Conservation (phyloP, 2,113 vertebrate species). For the Erythrocercus mccallii region DNA sequence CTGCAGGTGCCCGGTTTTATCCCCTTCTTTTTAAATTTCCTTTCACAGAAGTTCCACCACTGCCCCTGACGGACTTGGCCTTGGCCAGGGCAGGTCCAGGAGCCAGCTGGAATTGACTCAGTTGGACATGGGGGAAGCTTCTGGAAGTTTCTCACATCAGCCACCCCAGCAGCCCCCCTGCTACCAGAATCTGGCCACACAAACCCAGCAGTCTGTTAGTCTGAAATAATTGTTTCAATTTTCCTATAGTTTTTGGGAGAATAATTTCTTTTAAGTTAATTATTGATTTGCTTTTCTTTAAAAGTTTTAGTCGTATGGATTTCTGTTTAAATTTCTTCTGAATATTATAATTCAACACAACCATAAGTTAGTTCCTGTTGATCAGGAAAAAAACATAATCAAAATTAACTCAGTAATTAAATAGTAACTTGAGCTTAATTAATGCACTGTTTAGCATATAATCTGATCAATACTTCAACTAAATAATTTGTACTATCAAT, state of each 20-base stretch:
- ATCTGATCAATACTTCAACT: not conserved
- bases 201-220: not conserved
- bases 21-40: not conserved
- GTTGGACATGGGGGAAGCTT: not conserved
- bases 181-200: not conserved
- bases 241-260: not conserved
- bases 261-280: not conserved
- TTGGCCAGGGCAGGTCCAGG: not conserved
- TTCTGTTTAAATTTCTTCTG: not conserved
- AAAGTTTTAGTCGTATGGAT: not conserved
- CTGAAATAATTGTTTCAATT: not conserved
- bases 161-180: not conserved
- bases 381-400: not conserved
- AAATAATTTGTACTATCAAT: not conserved
- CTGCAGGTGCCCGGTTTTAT: not conserved
- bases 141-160: not conserved
- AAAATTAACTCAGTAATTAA: not conserved
- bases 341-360: not conserved
- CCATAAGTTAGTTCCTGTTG: not conserved
- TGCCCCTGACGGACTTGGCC: rapidly evolving
- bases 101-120: not conserved
- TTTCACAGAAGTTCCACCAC: not conserved
- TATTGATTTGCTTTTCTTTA: not conserved
- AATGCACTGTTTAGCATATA: not conserved
- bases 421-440: not conserved